These are phyloP conservation scores for Tortricodes alternella DNA, from an alignment of 2,888 invertebrate species.

Conservation along the genomic window DNA sequence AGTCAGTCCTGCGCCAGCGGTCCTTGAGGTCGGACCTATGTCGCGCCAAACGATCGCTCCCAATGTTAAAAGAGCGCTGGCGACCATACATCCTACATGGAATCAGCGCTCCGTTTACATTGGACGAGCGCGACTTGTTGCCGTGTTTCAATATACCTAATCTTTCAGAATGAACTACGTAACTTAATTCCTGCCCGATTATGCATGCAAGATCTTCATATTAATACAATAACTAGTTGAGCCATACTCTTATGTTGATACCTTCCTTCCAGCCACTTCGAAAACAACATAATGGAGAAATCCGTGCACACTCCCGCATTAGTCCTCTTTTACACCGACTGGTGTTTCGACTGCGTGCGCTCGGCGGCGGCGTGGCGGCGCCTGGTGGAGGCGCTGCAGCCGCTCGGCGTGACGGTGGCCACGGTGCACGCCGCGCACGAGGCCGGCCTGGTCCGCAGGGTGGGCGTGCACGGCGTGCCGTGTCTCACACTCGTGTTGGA, in stretches of 20 bases:
- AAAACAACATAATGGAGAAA: slow-evolving; percentile 92
- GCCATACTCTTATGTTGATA: neutral
- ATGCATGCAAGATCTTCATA: too few relatives aligned
- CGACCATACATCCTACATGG: too few relatives aligned
- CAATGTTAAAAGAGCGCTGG: too few relatives aligned
- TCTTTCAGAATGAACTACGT: too few relatives aligned
- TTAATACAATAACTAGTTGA: too few relatives aligned
- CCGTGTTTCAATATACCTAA: too few relatives aligned
- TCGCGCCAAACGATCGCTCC: too few relatives aligned
- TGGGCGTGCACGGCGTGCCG: slow-evolving; percentile 92
- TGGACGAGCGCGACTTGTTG: too few relatives aligned
- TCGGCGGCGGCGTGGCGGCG: slow-evolving; percentile 94
- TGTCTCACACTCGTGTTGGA: slow-evolving; percentile 91
- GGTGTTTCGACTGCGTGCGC: slow-evolving; percentile 96
- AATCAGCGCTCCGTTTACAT: too few relatives aligned
- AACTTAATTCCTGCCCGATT: too few relatives aligned
- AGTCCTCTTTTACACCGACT: slow-evolving; percentile 95
- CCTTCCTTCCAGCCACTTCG: slow-evolving; percentile 87
- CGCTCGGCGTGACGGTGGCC: slow-evolving; percentile 90
- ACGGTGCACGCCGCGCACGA: slow-evolving; percentile 93
- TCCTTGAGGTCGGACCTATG: too few relatives aligned
- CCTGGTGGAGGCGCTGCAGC: slow-evolving; percentile 93
- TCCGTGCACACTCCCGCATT: slow-evolving; percentile 92
- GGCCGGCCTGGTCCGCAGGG: slow-evolving; percentile 87
- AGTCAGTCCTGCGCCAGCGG: too few relatives aligned